Base-by-base conservation (phyloP, 2,888 invertebrate genomes). In the Tetranychus piercei region DNA sequence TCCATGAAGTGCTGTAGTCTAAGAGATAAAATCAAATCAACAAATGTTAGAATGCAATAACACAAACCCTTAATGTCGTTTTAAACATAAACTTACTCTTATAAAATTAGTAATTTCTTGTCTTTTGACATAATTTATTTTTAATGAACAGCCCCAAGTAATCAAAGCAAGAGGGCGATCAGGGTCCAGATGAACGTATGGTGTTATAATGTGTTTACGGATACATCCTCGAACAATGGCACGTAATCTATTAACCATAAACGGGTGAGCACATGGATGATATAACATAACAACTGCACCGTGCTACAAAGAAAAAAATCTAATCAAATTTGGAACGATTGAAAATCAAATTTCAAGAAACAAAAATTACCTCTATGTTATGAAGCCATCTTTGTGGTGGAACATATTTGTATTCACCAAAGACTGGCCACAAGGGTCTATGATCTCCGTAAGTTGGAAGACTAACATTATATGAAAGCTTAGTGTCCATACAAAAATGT, bases 301-400 rank as follows among this genome's bases (percentile, higher is more conserved):
- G 81, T 91, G 90, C 86, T 91, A 81, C 80, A 77, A n/a, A 11
- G 18, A 6, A 18, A 71, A 44, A 44, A 43, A 44, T 71, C 15
- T 6, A 55, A 15, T 6, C 15, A 55, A 55, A 5, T 55, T 9
- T 15, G 55, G 2, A 15, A n/a, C 0, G 1, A 44, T 11, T 15
- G 1, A 44, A 71, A 2, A 71, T 8, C 1, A 1, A 44, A 71
- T 44, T 6, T 43, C 9, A 1, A 43, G 43, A 11, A n/a, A 20
- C 9, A 75, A 9, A 11, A 71, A 77, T 78, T 79, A 87, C 87
- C 84, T 88, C 91, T 72, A 92, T 82, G 81, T 86, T 89, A 80
- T 91, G 90, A 6, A 92, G 80, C 90, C 91, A 92, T 79, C 92
- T 84, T 81, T 92, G 91, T 70, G 84, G 85, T 0, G 92, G 92